These are phyloP conservation scores for Phalacrocorax aristotelis DNA, from an alignment of 2,113 vertebrate genomes.

Conservation along the genomic window DNA sequence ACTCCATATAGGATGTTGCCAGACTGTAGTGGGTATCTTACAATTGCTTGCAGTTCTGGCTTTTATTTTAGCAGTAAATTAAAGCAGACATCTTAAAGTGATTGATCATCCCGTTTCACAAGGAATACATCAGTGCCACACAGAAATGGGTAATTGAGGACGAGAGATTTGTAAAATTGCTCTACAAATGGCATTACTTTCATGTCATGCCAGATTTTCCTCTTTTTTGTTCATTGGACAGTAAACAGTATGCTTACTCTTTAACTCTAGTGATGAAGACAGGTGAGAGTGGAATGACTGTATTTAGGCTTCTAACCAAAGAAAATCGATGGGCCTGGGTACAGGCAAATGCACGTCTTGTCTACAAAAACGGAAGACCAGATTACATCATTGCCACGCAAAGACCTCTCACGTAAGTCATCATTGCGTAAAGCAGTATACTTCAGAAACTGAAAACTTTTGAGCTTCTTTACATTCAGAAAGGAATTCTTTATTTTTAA, in stretches of 20 bases:
- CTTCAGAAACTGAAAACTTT: background rate
- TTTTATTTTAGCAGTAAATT: background rate
- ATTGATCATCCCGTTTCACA: background rate
- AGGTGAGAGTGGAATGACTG: constrained; percentile 85
- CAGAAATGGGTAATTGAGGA: background rate
- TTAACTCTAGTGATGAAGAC: constrained; percentile 85
- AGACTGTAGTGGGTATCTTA: background rate
- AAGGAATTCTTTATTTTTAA: background rate
- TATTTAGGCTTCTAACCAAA: constrained; percentile 87
- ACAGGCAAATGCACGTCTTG: constrained; percentile 83
- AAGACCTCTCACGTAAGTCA: constrained; percentile 82
- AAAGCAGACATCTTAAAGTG: background rate
- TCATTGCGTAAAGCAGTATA: background rate
- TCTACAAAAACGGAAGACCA: constrained; percentile 86
- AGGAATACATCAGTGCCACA: background rate
- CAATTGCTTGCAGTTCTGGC: background rate
- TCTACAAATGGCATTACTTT: background rate
- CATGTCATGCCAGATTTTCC: background rate
- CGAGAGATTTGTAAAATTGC: background rate
- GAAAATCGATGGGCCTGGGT: constrained; percentile 83
- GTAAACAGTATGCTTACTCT: background rate
- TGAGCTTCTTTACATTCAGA: background rate
- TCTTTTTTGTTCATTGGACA: background rate
- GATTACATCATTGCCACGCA: constrained; percentile 86
- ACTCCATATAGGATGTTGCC: background rate